These are phyloP conservation scores for Patella pellucida DNA, from an alignment of 2,888 invertebrate species.

Conservation along the genomic window DNA sequence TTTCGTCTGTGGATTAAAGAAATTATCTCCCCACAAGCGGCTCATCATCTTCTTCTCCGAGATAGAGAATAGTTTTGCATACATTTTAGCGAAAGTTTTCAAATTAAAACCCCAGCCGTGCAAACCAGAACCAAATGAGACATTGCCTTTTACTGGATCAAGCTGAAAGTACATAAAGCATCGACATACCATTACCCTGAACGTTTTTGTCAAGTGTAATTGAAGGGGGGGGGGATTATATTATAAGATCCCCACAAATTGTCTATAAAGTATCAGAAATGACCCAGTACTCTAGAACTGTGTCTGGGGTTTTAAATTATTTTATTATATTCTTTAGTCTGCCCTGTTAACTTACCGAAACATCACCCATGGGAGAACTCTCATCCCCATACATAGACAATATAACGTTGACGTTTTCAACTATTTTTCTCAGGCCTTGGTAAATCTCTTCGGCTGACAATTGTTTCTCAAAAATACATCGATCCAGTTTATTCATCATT, in stretches of 20 bases:
- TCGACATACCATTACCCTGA: background rate
- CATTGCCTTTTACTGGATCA: slow-evolving; percentile 97
- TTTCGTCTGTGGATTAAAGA: slow-evolving; percentile 96
- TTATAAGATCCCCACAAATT: too few relatives aligned
- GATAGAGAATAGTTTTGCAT: slow-evolving; percentile 96
- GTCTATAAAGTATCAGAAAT: too few relatives aligned
- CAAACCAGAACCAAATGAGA: slow-evolving; percentile 99
- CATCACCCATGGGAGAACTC: slow-evolving; percentile 98
- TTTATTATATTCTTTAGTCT: background rate
- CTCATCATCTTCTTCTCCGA: slow-evolving; percentile 94
- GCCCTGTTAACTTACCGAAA: slow-evolving; percentile 80
- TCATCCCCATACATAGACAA: slow-evolving; percentile 98
- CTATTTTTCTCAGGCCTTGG: slow-evolving; percentile 98
- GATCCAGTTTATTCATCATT: slow-evolving; percentile 99
- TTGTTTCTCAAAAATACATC: slow-evolving; percentile 96
- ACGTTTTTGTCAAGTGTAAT: too few relatives aligned
- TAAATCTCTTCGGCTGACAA: slow-evolving; percentile 96
- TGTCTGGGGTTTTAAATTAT: too few relatives aligned
- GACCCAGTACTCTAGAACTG: too few relatives aligned
- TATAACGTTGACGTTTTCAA: slow-evolving; percentile 99
- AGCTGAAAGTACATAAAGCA: slow-evolving; percentile 72
- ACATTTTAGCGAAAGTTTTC: slow-evolving; percentile 99
- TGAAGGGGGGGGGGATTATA: too few relatives aligned
- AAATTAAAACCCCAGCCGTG: slow-evolving; percentile 99
- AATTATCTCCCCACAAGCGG: slow-evolving; percentile 94